Evolutionary conservation across 2,888 invertebrate species (phyloP).

Genomic region (Brachylomia viminalis): DNA sequence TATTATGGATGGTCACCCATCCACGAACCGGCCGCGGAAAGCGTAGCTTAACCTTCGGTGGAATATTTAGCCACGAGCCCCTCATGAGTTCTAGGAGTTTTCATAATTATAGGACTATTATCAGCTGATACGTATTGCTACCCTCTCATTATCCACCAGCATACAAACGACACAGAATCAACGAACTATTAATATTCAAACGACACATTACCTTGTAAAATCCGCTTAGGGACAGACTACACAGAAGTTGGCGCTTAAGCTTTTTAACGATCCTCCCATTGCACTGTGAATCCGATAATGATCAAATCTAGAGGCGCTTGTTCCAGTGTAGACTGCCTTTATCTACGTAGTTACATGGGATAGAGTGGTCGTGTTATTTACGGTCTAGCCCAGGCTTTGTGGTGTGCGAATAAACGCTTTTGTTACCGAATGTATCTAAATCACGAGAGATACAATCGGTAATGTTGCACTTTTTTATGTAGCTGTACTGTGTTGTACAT

Average conservation of each 20-base stretch:
- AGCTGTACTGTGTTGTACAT: conserved; percentile 38
- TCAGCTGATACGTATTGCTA: background rate
- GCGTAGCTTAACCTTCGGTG: background rate
- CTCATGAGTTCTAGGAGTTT: background rate
- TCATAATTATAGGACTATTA: background rate
- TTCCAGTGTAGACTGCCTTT: conserved; percentile 61
- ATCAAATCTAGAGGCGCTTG: conserved; percentile 63
- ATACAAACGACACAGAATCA: background rate
- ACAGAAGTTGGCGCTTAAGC: conserved; percentile 52
- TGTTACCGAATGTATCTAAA: conserved; percentile 81
- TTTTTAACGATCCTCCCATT: conserved; percentile 60
- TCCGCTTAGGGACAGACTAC: conserved; percentile 27
- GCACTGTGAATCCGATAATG: conserved; percentile 62
- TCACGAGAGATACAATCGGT: conserved; percentile 80
- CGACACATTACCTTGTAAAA: conserved; percentile 39
- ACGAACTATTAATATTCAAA: conserved; percentile 38
- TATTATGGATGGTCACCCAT: background rate
- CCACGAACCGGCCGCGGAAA: background rate
- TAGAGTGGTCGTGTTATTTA: conserved; percentile 76
- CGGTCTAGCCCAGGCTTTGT: conserved; percentile 73
- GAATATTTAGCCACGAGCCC: background rate
- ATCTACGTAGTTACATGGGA: conserved; percentile 62
- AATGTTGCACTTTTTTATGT: conserved; percentile 71
- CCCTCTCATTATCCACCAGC: background rate
- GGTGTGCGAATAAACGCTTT: conserved; percentile 76